These are phyloP conservation scores for Coccyzus lansbergi DNA, from an alignment of 2,797 vertebrate genomes.

Conservation along the genomic window DNA sequence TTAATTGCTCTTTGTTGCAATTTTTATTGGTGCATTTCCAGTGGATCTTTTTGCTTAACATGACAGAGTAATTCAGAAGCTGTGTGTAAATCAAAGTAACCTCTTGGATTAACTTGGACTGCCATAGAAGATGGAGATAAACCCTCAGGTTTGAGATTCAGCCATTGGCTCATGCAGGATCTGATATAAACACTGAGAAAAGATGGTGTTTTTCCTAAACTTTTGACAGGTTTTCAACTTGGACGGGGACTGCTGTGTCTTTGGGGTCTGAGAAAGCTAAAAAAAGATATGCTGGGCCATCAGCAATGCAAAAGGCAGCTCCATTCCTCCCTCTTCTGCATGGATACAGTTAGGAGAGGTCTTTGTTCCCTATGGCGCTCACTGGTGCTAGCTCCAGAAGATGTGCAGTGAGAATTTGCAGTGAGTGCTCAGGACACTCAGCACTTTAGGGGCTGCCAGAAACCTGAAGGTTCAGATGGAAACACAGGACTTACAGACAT, in stretches of 20 bases:
- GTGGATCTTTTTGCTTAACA: slow-evolving; percentile 3
- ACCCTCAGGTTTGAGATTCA: neutral
- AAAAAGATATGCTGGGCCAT: neutral
- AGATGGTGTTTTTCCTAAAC: neutral
- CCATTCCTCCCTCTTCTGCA: neutral
- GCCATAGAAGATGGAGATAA: neutral
- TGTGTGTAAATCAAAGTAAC: neutral
- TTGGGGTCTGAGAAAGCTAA: neutral
- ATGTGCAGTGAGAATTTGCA: neutral
- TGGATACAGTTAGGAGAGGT: fast-evolving
- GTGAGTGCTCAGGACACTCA: neutral
- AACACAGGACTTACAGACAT: neutral
- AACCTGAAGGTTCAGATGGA: neutral
- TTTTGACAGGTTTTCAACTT: neutral
- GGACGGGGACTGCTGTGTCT: neutral
- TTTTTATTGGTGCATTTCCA: slow-evolving; percentile 29
- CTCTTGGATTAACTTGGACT: neutral
- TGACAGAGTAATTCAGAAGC: neutral
- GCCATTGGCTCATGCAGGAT: neutral
- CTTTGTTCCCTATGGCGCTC: neutral
- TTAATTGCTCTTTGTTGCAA: neutral
- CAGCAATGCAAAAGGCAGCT: neutral
- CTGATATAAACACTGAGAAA: neutral
- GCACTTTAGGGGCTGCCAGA: neutral
- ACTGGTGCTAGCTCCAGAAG: neutral